Conservation (phyloP, 2,888 invertebrate species). For the Steinernema hermaphroditum region DNA sequence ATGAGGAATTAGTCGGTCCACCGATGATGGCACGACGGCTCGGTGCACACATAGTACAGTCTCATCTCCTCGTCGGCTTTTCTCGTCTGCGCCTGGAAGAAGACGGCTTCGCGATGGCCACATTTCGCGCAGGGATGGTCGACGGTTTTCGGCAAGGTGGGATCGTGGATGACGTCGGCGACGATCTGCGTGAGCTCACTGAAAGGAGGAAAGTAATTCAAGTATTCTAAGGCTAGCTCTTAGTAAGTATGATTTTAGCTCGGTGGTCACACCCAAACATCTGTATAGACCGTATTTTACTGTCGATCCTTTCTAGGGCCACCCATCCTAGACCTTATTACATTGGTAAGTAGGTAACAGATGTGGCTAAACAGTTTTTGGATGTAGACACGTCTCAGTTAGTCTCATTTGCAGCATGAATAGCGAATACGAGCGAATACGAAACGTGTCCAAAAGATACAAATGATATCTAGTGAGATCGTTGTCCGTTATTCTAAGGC, state of each 20-base stretch:
- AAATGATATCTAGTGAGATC: no score
- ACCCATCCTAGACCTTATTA: no score
- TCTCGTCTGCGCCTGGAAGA: constrained; percentile 89
- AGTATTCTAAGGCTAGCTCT: not conserved
- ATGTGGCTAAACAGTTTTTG: no score
- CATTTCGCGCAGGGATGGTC: constrained; percentile 98
- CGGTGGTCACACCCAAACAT: no score
- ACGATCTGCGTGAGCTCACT: constrained; percentile 96
- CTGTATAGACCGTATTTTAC: no score
- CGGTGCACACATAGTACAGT: constrained; percentile 71
- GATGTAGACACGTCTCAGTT: no score
- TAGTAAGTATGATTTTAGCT: not conserved
- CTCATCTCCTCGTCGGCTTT: constrained; percentile 79
- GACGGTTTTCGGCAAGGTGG: constrained; percentile 93
- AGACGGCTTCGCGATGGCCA: constrained; percentile 90
- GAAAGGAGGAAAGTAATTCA: constrained; percentile 49
- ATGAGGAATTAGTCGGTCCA: constrained; percentile 71
- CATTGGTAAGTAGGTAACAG: no score
- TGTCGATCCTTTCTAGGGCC: no score
- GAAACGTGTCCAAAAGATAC: no score
- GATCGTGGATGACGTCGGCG: constrained; percentile 95
- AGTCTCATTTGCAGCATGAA: no score
- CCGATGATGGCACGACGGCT: constrained; percentile 68
- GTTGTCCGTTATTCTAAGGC: no score
- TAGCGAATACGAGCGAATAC: no score